Conservation (phyloP, 2,113 vertebrate species). For the Microtus pennsylvanicus region DNA sequence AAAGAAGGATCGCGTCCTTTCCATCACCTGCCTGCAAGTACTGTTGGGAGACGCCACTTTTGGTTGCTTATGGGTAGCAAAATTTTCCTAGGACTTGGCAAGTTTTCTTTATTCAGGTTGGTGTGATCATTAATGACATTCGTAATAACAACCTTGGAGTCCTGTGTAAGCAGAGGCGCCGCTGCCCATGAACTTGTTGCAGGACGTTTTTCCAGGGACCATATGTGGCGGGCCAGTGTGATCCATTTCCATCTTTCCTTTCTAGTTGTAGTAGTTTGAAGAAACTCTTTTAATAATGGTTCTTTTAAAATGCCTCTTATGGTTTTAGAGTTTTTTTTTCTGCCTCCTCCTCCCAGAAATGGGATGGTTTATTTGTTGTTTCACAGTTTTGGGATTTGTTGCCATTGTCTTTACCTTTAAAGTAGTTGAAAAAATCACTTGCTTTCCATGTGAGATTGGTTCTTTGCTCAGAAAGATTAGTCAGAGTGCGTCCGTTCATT, state of each 20-base stretch:
- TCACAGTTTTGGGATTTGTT: neutral
- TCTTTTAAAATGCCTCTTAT: neutral
- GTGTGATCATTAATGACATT: neutral
- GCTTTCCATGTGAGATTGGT: neutral
- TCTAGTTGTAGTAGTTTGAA: too few relatives aligned
- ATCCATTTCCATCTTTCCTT: neutral
- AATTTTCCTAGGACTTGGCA: neutral
- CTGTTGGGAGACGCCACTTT: neutral
- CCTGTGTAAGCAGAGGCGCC: too few relatives aligned
- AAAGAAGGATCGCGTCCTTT: neutral
- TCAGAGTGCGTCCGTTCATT: neutral
- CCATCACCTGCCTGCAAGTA: neutral
- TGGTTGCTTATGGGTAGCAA: neutral
- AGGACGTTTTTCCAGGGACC: neutral
- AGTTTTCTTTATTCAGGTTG: neutral
- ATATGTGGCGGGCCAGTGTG: neutral
- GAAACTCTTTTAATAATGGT: neutral
- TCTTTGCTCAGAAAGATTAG: neutral
- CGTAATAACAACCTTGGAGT: neutral
- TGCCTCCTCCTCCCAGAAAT: neutral
- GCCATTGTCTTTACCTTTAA: neutral
- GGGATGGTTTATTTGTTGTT: too few relatives aligned
- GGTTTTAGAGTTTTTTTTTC: neutral
- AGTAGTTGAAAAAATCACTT: neutral
- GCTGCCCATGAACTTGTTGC: neutral